Base-by-base conservation (phyloP, 1,140 invertebrate species). In the Drosophila persimilis region DNA sequence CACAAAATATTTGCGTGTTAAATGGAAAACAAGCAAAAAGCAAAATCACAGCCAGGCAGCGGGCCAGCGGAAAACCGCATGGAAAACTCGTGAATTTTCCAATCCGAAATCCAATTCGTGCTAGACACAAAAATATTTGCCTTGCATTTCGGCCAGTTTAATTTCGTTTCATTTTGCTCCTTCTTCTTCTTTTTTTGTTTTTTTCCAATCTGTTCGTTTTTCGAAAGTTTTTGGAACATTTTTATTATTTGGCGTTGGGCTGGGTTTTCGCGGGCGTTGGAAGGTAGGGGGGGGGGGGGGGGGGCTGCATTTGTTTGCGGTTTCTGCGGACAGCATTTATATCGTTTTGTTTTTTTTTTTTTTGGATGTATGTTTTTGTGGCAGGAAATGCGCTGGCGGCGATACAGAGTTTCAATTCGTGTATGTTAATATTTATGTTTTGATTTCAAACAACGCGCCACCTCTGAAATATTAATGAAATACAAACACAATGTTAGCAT, bases 341-440 rank as follows among this genome's bases (percentile, higher is more conserved):
- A 86, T 77, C 77, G 73, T n/a, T n/a, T n/a, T n/a, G 86, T 20
- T 2, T 41, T 66, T 13, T 53, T 61, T 62, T 58, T 70, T 50
- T 64, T 29, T 2, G 3, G 9, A 48, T 56, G 48, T 50, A 54
- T 50, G 35, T 59, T 52, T 55, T 51, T 45, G 55, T 48, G 55
- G 71, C 74, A 81, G 83, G 75, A 88, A 88, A 83, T 77, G 58
- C 67, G 83, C 83, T 67, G 44, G 56, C 60, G 83, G 83, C 83
- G 78, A 88, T 88, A 83, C 75, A 79, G 63, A 81, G 83, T 88
- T 88, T 88, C 83, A 88, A 88, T 88, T 88, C 83, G 80, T 88
- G 84, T 88, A 88, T 88, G 83, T 88, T 88, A 88, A 88, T 88
- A 88, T 88, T 88, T 88, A 88, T 88, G 83, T 88, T 88, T 88